Percentiles rank a stretch among this genome's conserved stretches.
These are phyloP conservation scores for Drosophila asahinai DNA, from an alignment of 1,140 invertebrate genomes.

Conservation along the genomic window DNA sequence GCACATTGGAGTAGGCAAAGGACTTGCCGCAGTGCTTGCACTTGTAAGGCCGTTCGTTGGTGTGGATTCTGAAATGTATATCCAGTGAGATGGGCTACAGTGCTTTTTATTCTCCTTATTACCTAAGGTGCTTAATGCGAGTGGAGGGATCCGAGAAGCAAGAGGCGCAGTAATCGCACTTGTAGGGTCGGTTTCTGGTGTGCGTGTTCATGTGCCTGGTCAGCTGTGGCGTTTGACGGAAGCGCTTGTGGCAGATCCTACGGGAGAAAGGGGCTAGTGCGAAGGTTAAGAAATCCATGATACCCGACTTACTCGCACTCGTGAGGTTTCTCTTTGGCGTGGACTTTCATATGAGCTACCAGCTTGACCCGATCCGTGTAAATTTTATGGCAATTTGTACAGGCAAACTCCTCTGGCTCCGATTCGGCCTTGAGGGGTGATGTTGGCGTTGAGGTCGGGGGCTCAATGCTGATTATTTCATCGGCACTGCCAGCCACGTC, in stretches of 20 bases:
- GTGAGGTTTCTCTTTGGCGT: conserved; percentile 69
- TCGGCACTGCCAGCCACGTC: conserved; percentile 26
- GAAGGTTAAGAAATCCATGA: too few species aligned
- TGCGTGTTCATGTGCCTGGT: conserved; percentile 80
- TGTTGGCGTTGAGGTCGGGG: not conserved
- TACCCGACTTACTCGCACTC: conserved; percentile 75
- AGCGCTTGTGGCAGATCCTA: conserved; percentile 81
- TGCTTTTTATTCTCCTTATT: not conserved
- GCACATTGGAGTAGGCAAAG: conserved; percentile 77
- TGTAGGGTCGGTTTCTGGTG: conserved; percentile 74
- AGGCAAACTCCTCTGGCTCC: conserved; percentile 30
- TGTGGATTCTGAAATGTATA: conserved; percentile 65
- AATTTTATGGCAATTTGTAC: conserved; percentile 63
- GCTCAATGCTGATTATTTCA: conserved; percentile 33
- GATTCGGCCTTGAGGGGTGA: not conserved
- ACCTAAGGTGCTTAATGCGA: conserved; percentile 87
- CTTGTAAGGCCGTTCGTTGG: conserved; percentile 76
- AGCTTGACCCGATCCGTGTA: conserved; percentile 63
- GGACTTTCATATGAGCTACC: conserved; percentile 63
- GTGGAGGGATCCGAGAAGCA: conserved; percentile 88
- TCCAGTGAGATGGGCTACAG: not conserved
- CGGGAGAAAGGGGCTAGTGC: not conserved
- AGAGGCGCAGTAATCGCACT: conserved; percentile 88
- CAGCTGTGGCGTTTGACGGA: conserved; percentile 71
- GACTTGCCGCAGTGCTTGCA: conserved; percentile 68